Evolutionary conservation across 2,113 vertebrate species (phyloP), one percentile per base, ranked within the genome.

Genomic region (Tympanuchus pallidicinctus): DNA sequence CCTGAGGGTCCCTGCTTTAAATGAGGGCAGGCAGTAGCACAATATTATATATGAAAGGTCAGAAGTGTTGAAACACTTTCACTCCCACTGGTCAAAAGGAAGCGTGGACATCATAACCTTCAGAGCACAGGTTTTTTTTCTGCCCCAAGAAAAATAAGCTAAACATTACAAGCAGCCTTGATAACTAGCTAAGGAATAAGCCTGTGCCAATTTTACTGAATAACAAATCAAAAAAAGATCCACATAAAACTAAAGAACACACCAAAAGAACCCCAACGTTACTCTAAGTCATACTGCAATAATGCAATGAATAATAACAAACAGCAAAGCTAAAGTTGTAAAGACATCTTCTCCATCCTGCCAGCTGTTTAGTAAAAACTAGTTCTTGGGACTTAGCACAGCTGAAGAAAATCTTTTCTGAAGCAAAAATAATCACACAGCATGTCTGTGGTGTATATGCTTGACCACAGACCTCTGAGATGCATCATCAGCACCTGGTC

Each of bases 101-200:
- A 6, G 11, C 81, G 57, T 65, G 86, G 77, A 84, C 77, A 78
- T 7, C 25, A 36, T 54, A 77, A 94, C 88, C 92, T 87, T 81
- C 74, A 87, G 70, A 88, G 71, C 24, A 93, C 81, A 27, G 52
- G 13, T 48, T 88, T 92, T 94, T 92, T 82, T 54, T 16, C 14
- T 13, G 77, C 86, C 92, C 83, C 52, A 94, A 92, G 73, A 94
- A 93, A 95, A 95, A 93, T 76, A 96, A 96, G 94, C 80, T 72
- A 1, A 1, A 36, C 66, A 93, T 82, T 83, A 80, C 83, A 94
- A 40, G 59, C 43, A 90, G 88, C 65, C 76, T 81, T 65, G 25
- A 69, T 56, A 92, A 92, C 52, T 40, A 88, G 83, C 66, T 72
- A 43, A 93, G 74, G 59, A 86, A 94, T n/a, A 77, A 94, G 65